These are phyloP conservation scores for Podilymbus podiceps DNA, from an alignment of 2,113 vertebrate species.

Conservation along the genomic window DNA sequence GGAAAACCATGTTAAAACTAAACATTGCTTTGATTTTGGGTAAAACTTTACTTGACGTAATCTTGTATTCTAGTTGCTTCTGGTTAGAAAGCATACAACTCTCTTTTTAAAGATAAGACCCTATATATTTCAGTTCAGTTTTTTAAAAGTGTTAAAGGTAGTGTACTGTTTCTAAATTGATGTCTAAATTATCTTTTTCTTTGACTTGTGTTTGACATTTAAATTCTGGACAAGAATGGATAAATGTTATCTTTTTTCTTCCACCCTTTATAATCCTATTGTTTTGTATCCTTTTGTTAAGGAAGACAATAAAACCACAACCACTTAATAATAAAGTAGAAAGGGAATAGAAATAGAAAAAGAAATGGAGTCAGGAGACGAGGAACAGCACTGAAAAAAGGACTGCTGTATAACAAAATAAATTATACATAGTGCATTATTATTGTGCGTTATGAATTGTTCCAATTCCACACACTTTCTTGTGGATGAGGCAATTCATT, in stretches of 20 bases:
- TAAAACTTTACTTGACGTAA: neutral
- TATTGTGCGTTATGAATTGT: constrained; percentile 12
- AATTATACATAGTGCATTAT: neutral
- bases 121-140: neutral
- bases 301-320: constrained; percentile 5
- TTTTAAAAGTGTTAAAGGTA: neutral
- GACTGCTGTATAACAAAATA: constrained; percentile 14
- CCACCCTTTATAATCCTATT: neutral
- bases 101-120: neutral
- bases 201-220: neutral
- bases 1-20: neutral
- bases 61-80: neutral
- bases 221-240: neutral
- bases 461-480: neutral
- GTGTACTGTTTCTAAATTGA: neutral
- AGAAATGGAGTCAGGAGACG: neutral
- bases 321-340: constrained; percentile 36
- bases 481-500: constrained; percentile 2
- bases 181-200: neutral
- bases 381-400: neutral
- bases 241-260: neutral
- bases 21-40: neutral
- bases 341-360: constrained; percentile 15
- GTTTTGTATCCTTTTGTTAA: neutral
- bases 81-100: neutral